Base-by-base conservation (phyloP, 37 sponge, comb jelly and placozoan species). In the Crambe crambe region DNA sequence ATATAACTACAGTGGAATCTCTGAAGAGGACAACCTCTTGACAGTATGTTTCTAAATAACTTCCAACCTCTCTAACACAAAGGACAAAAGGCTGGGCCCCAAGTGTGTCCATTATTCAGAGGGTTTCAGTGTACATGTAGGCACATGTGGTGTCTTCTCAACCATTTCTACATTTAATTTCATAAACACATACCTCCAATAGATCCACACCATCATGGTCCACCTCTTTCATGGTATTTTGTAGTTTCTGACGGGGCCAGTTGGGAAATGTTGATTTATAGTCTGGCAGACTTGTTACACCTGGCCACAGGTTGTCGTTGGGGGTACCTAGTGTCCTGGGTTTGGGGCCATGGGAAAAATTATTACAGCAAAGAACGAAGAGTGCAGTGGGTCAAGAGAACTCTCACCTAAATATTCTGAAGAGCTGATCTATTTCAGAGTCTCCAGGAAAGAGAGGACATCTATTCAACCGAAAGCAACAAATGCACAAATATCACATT, bases 381-480 rank as follows among this genome's bases (percentile, higher is more conserved):
- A 32, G 58, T 56, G 18, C 56, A 54, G 56, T 71, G 72, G 30
- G 20, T 2, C 23, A 23, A 0, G 0, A 58, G 5, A 59, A 40
- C 25, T 15, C 59, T 77, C 8, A 93, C 97, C 98, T 87, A 87
- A 98, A 98, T 68, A 98, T 93, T 56, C 99, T 85, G 79, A 98
- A 98, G 34, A 98, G 90, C 65, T 98, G 99, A 58, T 98, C 99
- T 27, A 98, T 98, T 72, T 98, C 99, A 1, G 99, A 98, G 51
- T 98, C 99, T 58, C 99, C 99, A 66, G 96, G 96, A 77, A 95
- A 98, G 3, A 98, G 70, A 54, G 99, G 92, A 42, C 91, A 79
- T 44, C 76, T 86, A 3, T 75, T 58, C 43, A 86, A 18, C 91
- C 86, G 42, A 26, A n/a, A n/a, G n/a, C n/a, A n/a, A n/a, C n/a